Base-by-base conservation (phyloP, 1,140 invertebrate genomes). In the Trissolcus basalis region DNA sequence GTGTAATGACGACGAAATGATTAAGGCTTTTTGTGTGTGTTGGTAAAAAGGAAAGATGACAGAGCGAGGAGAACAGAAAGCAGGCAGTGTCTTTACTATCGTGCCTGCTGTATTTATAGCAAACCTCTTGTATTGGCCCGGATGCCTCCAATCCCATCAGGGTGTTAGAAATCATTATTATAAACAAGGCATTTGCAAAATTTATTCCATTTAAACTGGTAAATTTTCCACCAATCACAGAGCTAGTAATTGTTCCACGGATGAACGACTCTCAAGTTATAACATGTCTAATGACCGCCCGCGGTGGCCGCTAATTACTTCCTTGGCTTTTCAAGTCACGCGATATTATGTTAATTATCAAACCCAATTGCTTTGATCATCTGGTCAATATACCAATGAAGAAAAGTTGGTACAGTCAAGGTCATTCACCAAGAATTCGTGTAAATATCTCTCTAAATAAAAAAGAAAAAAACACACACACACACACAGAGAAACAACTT, bases 101-200 rank as follows among this genome's bases (percentile, higher is more conserved):
- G 41, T 47, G 9, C 35, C 51, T 43, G 48, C 61, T 80, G n/a
- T n/a, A 80, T 80, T 80, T 80, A 78, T 80, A 78, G 64, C 19
- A 45, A 54, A 58, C 73, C 67, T 65, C 61, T 67, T 78, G 70
- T 65, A 68, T 74, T 56, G 54, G 65, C 76, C 73, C 49, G 76
- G 64, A 27, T 64, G 72, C 70, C 58, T 67, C 59, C 45, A 54
- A 56, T 69, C 65, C 44, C 63, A 63, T 65, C 68, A 69, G 56
- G 63, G 77, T 75, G 67, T 56, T 27, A 58, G 71, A 78, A 70
- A 47, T 55, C 67, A 80, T 78, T 78, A 80, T 76, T 78, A 78
- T 78, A 54, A 48, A 70, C 63, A 78, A 78, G 68, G 69, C 59
- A 78, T 61, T 48, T 14, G 64, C 67, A 9, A 47, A 39, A 39